Base-by-base conservation (phyloP, 2,797 vertebrate genomes). In the Poecilia velifera region DNA sequence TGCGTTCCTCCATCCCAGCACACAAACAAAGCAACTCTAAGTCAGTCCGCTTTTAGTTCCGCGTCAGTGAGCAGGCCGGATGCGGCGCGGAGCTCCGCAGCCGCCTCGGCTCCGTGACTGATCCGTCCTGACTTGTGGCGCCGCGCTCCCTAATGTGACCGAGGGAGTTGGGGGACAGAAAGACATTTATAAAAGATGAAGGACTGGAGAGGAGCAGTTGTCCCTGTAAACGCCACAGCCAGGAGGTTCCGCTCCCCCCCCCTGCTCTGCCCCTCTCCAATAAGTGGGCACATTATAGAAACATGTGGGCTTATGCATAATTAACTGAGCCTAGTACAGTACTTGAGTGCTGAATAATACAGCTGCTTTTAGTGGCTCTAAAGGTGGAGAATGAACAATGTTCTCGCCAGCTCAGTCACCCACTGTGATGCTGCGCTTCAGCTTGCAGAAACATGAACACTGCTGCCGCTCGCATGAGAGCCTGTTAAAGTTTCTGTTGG, bases 141-240 rank as follows among this genome's bases (percentile, higher is more conserved):
- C 59, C 79, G 46, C 88, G 1, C 36, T 41, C 86, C 78, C 79
- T 93, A 93, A 93, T 94, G 93, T 90, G 84, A 74, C 88, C 73
- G 77, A 77, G 16, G 49, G 55, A 76, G 78, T 86, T 62, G 46
- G 83, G 81, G 82, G 86, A 91, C 87, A 82, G 76, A 85, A 89
- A 91, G 88, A 91, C 89, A 91, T 88, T 92, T 91, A 96, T 96
- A 88, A 96, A 96, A 96, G 94, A 96, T 96, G 94, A 91, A 95
- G 55, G 87, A 90, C 55, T 34, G 85, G 73, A 87, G 89, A 77
- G 86, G 90, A 92, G 89, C 84, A 87, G 91, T 94, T 94, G 86
- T 93, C 93, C 92, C 88, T 57, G 91, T 93, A 92, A 93, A 93
- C 74, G 88, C 88, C 88, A 83, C 86, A 73, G 83, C 88, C 86